A percentile compares a stretch with the other conserved stretches of the same genome.
Conservation (phyloP, 1,140 invertebrate genomes). For the Aphidius ervi region DNA sequence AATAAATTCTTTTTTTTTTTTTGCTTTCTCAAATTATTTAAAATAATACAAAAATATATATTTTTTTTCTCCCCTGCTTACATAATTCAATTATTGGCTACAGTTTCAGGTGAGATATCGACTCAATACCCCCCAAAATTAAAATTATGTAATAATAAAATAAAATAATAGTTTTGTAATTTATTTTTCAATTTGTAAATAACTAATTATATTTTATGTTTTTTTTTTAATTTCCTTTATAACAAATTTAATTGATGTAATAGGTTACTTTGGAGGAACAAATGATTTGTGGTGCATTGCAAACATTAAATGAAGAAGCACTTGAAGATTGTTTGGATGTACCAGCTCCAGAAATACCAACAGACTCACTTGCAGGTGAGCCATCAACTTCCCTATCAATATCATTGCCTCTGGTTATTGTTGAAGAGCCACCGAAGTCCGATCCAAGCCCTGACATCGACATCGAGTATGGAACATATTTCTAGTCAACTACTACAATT, state of each 20-base stretch:
- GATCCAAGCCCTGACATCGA: constrained; percentile 48
- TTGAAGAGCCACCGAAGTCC: constrained; percentile 46
- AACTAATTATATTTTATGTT: too few relatives aligned
- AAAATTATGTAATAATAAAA: too few relatives aligned
- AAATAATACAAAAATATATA: too few relatives aligned
- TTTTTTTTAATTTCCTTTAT: too few relatives aligned
- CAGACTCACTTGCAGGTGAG: constrained; percentile 52
- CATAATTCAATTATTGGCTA: too few relatives aligned
- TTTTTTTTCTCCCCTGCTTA: too few relatives aligned
- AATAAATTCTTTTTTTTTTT: constrained; percentile 2
- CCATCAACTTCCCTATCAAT: constrained; percentile 42
- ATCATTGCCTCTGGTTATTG: constrained; percentile 51
- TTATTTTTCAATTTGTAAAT: too few relatives aligned
- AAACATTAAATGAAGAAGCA: constrained; percentile 88
- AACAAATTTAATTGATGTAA: constrained; percentile 15
- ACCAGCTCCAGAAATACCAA: constrained; percentile 38
- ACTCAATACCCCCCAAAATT: too few relatives aligned
- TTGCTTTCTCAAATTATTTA: neutral
- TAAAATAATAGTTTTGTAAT: too few relatives aligned
- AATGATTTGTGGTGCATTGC: constrained; percentile 88
- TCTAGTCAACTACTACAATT: constrained; percentile 28
- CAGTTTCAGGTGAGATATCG: too few relatives aligned
- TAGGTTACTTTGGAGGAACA: constrained; percentile 90
- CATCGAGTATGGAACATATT: constrained; percentile 36
- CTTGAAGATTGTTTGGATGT: constrained; percentile 77